Conservation (phyloP, 2,113 vertebrate genomes). For the Cyrtonyx montezumae region DNA sequence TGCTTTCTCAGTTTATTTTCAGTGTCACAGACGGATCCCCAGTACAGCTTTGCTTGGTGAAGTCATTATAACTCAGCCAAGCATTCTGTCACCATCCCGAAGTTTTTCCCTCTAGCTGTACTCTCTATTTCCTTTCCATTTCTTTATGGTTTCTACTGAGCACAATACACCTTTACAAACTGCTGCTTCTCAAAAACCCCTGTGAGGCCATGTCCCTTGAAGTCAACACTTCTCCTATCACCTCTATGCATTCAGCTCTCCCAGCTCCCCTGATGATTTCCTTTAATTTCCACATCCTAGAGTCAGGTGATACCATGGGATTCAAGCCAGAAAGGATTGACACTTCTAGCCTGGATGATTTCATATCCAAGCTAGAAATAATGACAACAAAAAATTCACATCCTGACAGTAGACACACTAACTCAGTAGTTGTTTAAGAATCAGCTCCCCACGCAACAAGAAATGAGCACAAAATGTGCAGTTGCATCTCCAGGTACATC, state of each 20-base stretch:
- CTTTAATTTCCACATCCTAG: neutral
- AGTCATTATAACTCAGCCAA: neutral
- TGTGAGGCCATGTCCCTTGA: neutral
- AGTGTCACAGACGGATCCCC: neutral
- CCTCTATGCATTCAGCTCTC: neutral
- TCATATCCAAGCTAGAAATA: neutral
- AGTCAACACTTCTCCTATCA: neutral
- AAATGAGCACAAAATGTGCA: neutral
- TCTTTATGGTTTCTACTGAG: neutral
- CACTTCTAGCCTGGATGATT: neutral
- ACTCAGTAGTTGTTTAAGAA: neutral
- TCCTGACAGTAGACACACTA: neutral
- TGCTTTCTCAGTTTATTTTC: neutral
- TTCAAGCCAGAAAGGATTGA: neutral
- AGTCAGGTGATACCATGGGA: neutral
- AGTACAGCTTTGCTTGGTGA: neutral
- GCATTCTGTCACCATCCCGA: neutral
- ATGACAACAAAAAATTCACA: neutral
- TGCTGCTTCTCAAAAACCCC: neutral
- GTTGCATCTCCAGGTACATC: neutral
- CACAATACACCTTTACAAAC: neutral
- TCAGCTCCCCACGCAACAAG: neutral
- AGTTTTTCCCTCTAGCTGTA: constrained; percentile 19
- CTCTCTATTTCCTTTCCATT: neutral
- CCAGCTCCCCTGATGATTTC: neutral